Conservation (phyloP, 2,797 vertebrate genomes). For the Brachyrhaphis roseni region DNA sequence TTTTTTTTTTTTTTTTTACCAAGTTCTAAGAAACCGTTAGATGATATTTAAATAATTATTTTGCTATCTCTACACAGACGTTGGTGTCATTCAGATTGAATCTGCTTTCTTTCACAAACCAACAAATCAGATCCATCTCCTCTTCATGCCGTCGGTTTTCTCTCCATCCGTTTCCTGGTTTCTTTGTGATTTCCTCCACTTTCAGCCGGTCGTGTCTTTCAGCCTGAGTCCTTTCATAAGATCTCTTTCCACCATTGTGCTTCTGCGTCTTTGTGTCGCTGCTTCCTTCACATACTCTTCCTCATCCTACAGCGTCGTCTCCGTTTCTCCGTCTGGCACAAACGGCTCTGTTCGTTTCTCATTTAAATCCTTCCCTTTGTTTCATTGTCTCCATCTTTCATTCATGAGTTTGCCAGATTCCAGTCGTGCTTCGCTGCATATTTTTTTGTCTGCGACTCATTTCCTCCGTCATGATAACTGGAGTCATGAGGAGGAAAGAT, state of each 20-base stretch:
- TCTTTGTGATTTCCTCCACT: neutral
- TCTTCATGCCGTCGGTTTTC: neutral
- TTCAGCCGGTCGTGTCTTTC: neutral
- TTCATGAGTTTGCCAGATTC: constrained; percentile 3
- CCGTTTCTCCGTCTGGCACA: neutral
- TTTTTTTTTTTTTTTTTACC: neutral
- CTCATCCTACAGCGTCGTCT: neutral
- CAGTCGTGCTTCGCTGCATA: neutral
- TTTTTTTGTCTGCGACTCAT: neutral
- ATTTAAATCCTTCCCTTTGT: constrained; percentile 5
- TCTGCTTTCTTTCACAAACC: neutral
- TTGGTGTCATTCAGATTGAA: neutral
- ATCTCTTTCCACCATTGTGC: neutral
- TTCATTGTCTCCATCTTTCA: constrained; percentile 6
- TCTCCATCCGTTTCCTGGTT: neutral
- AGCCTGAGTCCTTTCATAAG: neutral
- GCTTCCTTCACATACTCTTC: neutral
- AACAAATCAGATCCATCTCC: neutral
- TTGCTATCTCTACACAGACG: neutral
- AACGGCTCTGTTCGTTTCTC: neutral
- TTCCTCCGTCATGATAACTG: neutral
- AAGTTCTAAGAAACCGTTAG: neutral
- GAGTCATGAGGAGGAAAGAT: neutral
- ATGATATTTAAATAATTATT: neutral
- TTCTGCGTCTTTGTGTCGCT: neutral